These are phyloP conservation scores for Amblyteles armatorius DNA, from an alignment of 2,888 invertebrate species.

Conservation along the genomic window DNA sequence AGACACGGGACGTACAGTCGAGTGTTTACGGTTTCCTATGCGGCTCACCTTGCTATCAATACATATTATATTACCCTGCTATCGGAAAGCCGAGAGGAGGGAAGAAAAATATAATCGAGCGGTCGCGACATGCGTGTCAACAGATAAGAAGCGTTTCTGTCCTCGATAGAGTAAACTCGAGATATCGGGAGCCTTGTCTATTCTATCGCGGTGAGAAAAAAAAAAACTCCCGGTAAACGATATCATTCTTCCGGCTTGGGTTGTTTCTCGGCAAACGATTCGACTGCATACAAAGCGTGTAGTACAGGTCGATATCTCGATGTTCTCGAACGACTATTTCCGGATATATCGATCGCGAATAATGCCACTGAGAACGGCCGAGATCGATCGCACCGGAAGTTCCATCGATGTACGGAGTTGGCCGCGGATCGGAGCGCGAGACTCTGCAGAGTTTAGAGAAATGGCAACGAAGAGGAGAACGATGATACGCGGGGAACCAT, in stretches of 20 bases:
- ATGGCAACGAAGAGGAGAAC: slow-evolving; percentile 13
- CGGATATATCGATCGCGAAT: no score
- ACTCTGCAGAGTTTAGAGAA: slow-evolving; percentile 57
- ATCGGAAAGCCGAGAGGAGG: slow-evolving; percentile 18
- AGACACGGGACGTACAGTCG: slow-evolving; percentile 28
- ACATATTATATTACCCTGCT: neutral
- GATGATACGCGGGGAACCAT: slow-evolving; percentile 16
- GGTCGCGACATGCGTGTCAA: slow-evolving; percentile 63
- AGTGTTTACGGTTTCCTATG: slow-evolving; percentile 38
- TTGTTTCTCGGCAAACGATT: slow-evolving; percentile 11
- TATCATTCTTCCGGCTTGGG: neutral
- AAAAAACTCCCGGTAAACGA: slow-evolving; percentile 1
- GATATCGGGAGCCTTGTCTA: slow-evolving; percentile 9
- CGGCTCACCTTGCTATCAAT: slow-evolving; percentile 38
- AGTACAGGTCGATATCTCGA: neutral
- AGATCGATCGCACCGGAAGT: slow-evolving; percentile 57
- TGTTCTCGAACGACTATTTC: no score
- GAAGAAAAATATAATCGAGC: slow-evolving; percentile 55
- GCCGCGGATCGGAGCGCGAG: slow-evolving; percentile 39
- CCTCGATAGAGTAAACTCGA: slow-evolving; percentile 39
- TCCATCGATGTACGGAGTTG: slow-evolving; percentile 44
- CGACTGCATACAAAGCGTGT: neutral
- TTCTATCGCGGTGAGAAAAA: slow-evolving; percentile 15
- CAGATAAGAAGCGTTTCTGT: slow-evolving; percentile 57
- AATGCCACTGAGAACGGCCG: neutral